Evolutionary conservation across 2,113 vertebrate genomes (phyloP).

Genomic region (Phoxinus phoxinus): DNA sequence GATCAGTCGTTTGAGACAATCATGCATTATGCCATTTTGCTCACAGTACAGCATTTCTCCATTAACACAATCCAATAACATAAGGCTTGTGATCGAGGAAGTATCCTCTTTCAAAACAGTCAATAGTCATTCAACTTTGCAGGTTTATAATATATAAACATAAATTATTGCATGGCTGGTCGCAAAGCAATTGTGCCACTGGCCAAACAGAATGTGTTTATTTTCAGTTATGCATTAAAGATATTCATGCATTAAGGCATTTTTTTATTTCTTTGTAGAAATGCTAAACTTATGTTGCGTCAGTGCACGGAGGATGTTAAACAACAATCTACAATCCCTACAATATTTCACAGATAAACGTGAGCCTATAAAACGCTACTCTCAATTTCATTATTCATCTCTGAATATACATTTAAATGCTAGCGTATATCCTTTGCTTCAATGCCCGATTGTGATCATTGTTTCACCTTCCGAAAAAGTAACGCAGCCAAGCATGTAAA

Average conservation of each 20-base stretch:
- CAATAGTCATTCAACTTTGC: not conserved
- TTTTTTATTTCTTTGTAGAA: slow-evolving; percentile 22
- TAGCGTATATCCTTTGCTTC: not conserved
- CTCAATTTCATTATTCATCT: slow-evolving; percentile 9
- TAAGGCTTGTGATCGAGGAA: slow-evolving; percentile 19
- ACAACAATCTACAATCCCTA: not conserved
- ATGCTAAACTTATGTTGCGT: slow-evolving; percentile 9
- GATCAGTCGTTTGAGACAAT: not conserved
- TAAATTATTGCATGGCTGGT: not conserved
- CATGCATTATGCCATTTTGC: not conserved
- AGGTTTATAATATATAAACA: not conserved
- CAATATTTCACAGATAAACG: not conserved
- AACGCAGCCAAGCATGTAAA: not conserved
- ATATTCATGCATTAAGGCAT: slow-evolving; percentile 10
- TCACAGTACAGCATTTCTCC: slow-evolving; percentile 35
- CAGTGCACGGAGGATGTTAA: slow-evolving; percentile 31
- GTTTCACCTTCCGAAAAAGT: slow-evolving; percentile 36
- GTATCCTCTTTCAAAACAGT: not conserved
- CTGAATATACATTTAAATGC: not conserved
- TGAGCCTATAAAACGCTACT: not conserved
- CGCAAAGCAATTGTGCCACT: not conserved
- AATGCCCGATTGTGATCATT: slow-evolving; percentile 48
- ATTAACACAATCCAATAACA: slow-evolving; percentile 36
- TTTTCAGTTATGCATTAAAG: not conserved
- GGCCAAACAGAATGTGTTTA: not conserved